phyloP scores from a whole-genome alignment of 1,140 invertebrate species.

The Gyrodactylus bullatarudis region DNA sequence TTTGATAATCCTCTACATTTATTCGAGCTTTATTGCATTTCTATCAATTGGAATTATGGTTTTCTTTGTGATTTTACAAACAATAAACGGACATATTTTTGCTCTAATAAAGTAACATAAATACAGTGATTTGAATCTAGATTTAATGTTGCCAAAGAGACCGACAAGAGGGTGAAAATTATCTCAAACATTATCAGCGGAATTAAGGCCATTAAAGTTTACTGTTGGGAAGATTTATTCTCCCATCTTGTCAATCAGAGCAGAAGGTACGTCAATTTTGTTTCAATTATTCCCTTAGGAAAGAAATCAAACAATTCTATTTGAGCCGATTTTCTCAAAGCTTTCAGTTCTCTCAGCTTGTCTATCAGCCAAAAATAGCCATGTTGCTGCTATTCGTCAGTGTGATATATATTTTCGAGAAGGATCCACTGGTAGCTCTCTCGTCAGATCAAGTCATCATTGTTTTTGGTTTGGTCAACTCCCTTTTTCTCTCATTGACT shows the following conservation, averaged over 20 bases:
- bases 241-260: not conserved
- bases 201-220: slow-evolving; percentile 19
- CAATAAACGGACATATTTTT: not conserved
- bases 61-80: not conserved
- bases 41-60: not conserved
- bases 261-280: not conserved
- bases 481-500: not conserved
- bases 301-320: not conserved
- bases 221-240: slow-evolving; percentile 18
- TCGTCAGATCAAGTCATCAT: not conserved
- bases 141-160: slow-evolving; percentile 11
- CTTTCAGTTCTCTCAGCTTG: not conserved
- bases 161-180: slow-evolving; percentile 24
- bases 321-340: not conserved
- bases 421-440: not conserved
- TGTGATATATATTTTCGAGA: not conserved
- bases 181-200: slow-evolving; percentile 17
- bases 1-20: not conserved
- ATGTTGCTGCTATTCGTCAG: not conserved
- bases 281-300: not conserved
- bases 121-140: not conserved
- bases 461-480: not conserved
- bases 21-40: not conserved
- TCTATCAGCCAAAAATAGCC: not conserved
- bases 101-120: not conserved